Base-by-base conservation (phyloP, 2,888 invertebrate genomes). In the Homarus gammarus region DNA sequence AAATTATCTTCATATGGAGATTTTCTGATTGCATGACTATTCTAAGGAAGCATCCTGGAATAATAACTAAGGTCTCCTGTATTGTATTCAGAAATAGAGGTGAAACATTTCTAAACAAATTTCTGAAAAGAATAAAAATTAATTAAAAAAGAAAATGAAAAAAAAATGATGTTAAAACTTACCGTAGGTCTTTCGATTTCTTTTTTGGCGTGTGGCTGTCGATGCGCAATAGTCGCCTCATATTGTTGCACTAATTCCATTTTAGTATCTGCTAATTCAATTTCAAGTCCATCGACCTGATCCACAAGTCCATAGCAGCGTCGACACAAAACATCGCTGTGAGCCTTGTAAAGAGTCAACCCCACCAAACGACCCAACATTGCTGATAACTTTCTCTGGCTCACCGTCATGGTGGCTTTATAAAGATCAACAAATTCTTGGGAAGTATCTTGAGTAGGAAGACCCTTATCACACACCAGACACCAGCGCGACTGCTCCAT, bases 211-310 rank as follows among this genome's bases (percentile, higher is more conserved):
- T 78, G 56, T 18, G 90, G 87, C 75, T 87, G 87, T 8, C 90
- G 33, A 51, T 82, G 81, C 10, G 86, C 64, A 22, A 83, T 44
- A 10, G 90, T 90, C 8, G 70, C 68, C 56, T 90, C 82, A 36
- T 83, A 90, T 18, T 78, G 84, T 31, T 87, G 84, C n/a, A 90
- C 31, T 27, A 90, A 61, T n/a, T 83, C 90, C 75, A 87, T 87
- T 77, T 90, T 90, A 33, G 87, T 90, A 33, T 90, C 90, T 33
- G 90, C 90, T 33, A 90, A 51, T 38, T 90, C 86, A 18, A 90
- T 87, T 68, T 90, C 90, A 27, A 90, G 70, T 12, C 83, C 90
- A 77, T 90, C 90, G 27, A 87, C 83, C 40, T 87, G 87, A 27
- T 90, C 90, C 56, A 90, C 87, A 36, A 90, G 61, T 1, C 22